These are phyloP conservation scores for Falco biarmicus DNA, from an alignment of 2,797 vertebrate genomes.

Conservation along the genomic window DNA sequence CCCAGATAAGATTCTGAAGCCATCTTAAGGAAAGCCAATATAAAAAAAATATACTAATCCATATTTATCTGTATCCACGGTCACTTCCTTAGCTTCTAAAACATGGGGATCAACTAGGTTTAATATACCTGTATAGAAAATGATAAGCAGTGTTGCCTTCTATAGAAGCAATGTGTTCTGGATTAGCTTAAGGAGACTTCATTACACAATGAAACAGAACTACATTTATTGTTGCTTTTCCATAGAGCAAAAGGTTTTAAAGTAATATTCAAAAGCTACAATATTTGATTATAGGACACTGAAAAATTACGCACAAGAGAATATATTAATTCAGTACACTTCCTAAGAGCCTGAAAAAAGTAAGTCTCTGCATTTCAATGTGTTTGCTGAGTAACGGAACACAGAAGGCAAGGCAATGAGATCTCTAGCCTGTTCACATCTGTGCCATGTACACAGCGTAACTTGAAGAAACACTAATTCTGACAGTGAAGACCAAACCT, in stretches of 20 bases:
- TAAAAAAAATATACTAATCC: not conserved
- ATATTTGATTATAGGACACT: not conserved
- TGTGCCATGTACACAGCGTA: not conserved
- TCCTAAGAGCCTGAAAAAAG: not conserved
- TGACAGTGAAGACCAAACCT: not conserved
- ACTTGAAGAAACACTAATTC: not conserved
- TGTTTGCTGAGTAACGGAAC: not conserved
- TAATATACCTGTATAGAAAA: not conserved
- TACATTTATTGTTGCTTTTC: not conserved
- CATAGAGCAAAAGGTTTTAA: not conserved
- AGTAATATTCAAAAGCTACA: not conserved
- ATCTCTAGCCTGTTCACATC: not conserved
- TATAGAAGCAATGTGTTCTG: not conserved
- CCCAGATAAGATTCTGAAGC: not conserved
- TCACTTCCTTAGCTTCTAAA: not conserved
- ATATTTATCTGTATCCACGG: not conserved
- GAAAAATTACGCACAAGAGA: not conserved
- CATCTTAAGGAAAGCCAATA: not conserved
- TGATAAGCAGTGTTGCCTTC: not conserved
- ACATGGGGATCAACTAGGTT: not conserved
- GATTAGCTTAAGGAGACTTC: not conserved
- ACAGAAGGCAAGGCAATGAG: not conserved
- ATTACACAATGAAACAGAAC: not conserved
- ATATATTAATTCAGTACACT: not conserved
- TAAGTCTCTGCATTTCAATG: not conserved